Percentiles rank a stretch among this genome's conserved stretches.
phyloP scores from a whole-genome alignment of 30 jellyfish, hydroid and myxozoan genomes.

The Catostylus mosaicus region DNA sequence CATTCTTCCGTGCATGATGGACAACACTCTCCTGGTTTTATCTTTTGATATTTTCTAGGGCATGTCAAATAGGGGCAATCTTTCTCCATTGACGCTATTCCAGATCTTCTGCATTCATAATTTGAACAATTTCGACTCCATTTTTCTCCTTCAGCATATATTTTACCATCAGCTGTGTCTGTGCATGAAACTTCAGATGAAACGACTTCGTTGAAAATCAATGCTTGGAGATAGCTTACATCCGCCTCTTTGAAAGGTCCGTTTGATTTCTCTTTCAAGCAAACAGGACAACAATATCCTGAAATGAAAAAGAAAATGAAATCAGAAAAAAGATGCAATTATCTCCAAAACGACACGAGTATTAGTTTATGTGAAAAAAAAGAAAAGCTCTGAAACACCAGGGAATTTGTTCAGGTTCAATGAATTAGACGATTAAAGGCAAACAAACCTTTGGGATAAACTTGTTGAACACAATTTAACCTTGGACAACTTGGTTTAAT shows the following conservation, averaged over 20 bases:
- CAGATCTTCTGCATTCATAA: constrained; percentile 49
- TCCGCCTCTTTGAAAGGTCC: constrained; percentile 58
- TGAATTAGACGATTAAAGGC: too few relatives aligned
- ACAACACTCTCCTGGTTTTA: constrained; percentile 58
- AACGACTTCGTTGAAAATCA: constrained; percentile 35
- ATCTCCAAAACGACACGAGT: neutral
- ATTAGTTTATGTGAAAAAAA: too few relatives aligned
- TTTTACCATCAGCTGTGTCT: constrained; percentile 20
- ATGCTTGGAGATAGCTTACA: constrained; percentile 25
- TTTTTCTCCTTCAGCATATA: constrained; percentile 75
- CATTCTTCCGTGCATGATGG: constrained; percentile 50
- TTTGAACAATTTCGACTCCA: constrained; percentile 60
- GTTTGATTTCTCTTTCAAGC: constrained; percentile 36
- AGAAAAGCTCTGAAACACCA: too few relatives aligned
- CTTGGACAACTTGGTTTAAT: constrained; percentile 68
- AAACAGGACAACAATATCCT: constrained; percentile 81
- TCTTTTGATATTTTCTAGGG: constrained; percentile 33
- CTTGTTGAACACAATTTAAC: constrained; percentile 32
- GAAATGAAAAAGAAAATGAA: neutral
- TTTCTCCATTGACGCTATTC: constrained; percentile 23
- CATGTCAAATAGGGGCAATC: constrained; percentile 73
- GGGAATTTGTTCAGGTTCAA: too few relatives aligned
- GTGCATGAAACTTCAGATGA: constrained; percentile 61
- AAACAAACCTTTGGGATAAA: constrained; percentile 27
- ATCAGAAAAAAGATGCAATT: neutral